Evolutionary conservation across 2,113 vertebrate genomes (phyloP), one percentile per base, ranked within the genome.

Genomic region (Formicarius rufipectus): DNA sequence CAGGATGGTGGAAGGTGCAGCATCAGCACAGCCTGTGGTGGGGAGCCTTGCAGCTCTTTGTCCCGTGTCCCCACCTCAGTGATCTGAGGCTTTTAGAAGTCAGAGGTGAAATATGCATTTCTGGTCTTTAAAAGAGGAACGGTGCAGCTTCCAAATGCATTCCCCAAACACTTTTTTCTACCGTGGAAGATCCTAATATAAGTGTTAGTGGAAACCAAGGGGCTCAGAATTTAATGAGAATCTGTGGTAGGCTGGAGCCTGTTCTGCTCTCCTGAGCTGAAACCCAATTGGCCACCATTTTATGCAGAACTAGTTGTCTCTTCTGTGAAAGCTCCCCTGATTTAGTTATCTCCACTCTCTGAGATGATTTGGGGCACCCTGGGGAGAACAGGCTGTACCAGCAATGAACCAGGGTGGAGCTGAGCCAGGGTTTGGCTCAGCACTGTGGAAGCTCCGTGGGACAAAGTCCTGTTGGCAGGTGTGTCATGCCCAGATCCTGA

Each of bases 21-120:
- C 39, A 33, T 55, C 13, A 25, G 28, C 4, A 0, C 66, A 42
- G 64, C 13, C 45, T 0, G 0, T 0, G 8, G 10, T 58, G n/a
- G 55, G 55, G 10, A 67, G 24, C 17, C n/a, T 63, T 1, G 0
- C 35, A 60, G 86, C 40, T 83, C 16, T 68, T 59, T 8, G 6
- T 4, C 4, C 28, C n/a, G 4, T 15, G 47, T 71, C 23, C 24
- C 42, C 5, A 12, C 59, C 16, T 80, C 30, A 63, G 60, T 55
- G 45, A 24, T 18, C n/a, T 37, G 42, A 58, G 14, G 12, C n/a
- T 74, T 86, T 72, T 45, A n/a, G 30, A 60, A 40, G 19, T 71
- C 35, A 45, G 40, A 39, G 9, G 42, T 56, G 39, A n/a, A 77
- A 55, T 35, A 7, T 47, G 6, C 44, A 7, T 3, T 28, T 22